phyloP scores from a whole-genome alignment of 2,113 vertebrate species.

The Podilymbus podiceps region DNA sequence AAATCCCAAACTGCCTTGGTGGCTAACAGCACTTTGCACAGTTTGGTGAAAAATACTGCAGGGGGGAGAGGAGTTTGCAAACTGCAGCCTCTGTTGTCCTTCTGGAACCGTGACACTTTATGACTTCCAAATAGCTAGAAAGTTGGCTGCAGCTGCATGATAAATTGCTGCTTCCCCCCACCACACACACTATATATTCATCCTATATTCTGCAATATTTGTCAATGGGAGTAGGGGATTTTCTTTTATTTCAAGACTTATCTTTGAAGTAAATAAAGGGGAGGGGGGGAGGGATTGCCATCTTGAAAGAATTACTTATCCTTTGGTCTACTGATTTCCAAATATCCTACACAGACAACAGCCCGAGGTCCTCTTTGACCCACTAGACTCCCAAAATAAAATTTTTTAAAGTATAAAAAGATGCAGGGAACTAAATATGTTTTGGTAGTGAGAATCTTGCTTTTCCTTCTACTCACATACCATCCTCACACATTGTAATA shows the following conservation, averaged over 20 bases:
- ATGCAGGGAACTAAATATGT: neutral
- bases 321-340: neutral
- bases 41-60: neutral
- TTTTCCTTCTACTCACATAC: neutral
- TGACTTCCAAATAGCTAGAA: neutral
- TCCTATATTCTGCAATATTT: neutral
- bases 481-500: neutral
- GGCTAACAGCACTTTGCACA: neutral
- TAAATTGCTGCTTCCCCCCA: neutral
- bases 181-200: neutral
- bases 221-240: neutral
- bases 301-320: neutral
- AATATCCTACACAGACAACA: neutral
- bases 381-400: neutral
- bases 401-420: neutral
- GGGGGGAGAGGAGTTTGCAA: neutral
- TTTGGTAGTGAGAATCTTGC: neutral
- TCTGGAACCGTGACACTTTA: neutral
- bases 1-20: neutral
- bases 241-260: neutral
- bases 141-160: neutral
- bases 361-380: neutral
- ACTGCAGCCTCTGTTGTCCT: neutral
- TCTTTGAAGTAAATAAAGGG: neutral
- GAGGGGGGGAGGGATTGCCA: neutral